These are phyloP conservation scores for Pantherophis alleghaniensis DNA, from an alignment of 2,797 vertebrate genomes.

Conservation along the genomic window DNA sequence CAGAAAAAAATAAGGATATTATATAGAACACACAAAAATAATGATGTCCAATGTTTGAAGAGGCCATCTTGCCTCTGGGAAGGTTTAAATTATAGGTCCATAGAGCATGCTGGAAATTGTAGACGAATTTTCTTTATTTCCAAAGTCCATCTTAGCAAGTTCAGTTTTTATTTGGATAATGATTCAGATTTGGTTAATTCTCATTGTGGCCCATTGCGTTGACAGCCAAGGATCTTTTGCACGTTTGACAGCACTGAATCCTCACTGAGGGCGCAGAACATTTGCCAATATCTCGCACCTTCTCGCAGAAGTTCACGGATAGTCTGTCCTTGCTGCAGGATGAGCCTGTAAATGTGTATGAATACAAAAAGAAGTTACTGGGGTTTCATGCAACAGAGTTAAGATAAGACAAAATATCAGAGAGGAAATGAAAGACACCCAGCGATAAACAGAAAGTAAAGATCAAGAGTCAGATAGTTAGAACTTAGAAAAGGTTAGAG, in stretches of 20 bases:
- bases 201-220: conserved; percentile 33
- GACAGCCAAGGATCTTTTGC: conserved; percentile 38
- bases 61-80: not conserved
- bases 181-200: conserved; percentile 36
- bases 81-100: not conserved
- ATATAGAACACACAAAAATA: not conserved
- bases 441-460: not conserved
- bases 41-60: not conserved
- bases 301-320: conserved; percentile 73
- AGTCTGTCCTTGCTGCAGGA: conserved; percentile 73
- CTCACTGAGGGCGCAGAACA: conserved; percentile 66
- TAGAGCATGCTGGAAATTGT: not conserved
- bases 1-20: not conserved
- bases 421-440: not conserved
- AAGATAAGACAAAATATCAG: not conserved
- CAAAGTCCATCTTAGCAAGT: not conserved
- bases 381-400: not conserved
- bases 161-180: not conserved
- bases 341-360: conserved; percentile 49
- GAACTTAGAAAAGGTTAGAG: not conserved
- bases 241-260: conserved; percentile 73
- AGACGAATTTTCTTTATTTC: not conserved
- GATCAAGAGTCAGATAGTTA: not conserved
- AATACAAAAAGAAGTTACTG: conserved; percentile 25
- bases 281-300: conserved; percentile 70